Base-by-base conservation (phyloP, 1,140 invertebrate species). In the Drosophila nasuta region DNA sequence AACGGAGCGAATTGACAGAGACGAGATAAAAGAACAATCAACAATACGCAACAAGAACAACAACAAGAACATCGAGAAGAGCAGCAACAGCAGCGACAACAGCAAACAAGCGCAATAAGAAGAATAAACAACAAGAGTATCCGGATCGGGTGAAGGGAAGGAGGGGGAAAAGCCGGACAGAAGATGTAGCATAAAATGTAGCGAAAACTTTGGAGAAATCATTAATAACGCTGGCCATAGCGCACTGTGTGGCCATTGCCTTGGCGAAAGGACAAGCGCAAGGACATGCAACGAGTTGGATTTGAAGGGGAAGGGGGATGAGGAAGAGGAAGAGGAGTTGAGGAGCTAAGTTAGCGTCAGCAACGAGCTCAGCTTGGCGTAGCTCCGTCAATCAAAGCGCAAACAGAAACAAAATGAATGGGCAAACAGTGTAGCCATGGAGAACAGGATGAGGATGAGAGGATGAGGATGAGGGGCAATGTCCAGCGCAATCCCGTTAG, bases 381-480 rank as follows among this genome's bases (percentile, higher is more conserved):
- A 75, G 77, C 79, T 89, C 85, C 81, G 85, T 89, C 85, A 89
- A 89, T 89, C 85, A 89, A 89, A 89, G 85, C 85, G 85, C 81
- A 89, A 89, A 89, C 85, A 89, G 85, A 89, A 89, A 89, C 85
- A 89, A 89, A 89, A 89, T 89, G 85, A 89, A 89, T 89, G 85
- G 85, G 83, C 83, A 88, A 88, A 88, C 85, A 88, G 77, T 77
- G 58, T 51, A 48, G 56, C 7, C 20, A 58, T 35, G 41, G 67
- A 58, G 45, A 35, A 65, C 66, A 8, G 35, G 30, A 33, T 8
- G 35, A 38, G 6, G 6, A 7, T 7, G 33, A 13, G 13, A 8
- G 7, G 10, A 10, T 8, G 30, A 33, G 30, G 5, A 8, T 6
- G 30, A 33, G 30, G 30, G 76, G 72, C 48, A 35, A 30, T 72